phyloP scores from a whole-genome alignment of 2,888 invertebrate species.

The Thecophora atra region DNA sequence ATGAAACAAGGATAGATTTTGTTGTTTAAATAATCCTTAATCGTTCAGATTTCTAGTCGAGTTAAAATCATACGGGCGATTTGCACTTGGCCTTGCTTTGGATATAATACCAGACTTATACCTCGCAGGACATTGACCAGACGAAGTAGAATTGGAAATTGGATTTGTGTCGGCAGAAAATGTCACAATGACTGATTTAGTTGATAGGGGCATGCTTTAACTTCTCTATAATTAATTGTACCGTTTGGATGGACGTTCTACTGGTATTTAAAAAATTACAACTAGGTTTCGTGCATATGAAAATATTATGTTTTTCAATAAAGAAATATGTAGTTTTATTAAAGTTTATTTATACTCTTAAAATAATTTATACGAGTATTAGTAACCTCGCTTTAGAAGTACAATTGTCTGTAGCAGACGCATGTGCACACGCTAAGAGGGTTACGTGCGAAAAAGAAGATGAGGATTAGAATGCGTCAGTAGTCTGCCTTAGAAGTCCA shows the following conservation, averaged over 20 bases:
- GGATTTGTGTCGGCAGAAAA: conserved; percentile 72
- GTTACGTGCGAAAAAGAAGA: too few relatives aligned
- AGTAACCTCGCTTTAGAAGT: too few relatives aligned
- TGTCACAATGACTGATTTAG: conserved; percentile 76
- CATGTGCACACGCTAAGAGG: too few relatives aligned
- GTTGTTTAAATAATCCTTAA: background rate
- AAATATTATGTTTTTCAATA: too few relatives aligned
- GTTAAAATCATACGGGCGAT: conserved; percentile 72
- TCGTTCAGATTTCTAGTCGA: conserved; percentile 72
- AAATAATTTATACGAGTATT: too few relatives aligned
- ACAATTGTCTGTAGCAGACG: too few relatives aligned
- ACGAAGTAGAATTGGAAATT: conserved; percentile 64
- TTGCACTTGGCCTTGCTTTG: conserved; percentile 75
- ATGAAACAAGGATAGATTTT: background rate
- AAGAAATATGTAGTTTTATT: too few relatives aligned
- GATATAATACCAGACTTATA: conserved; percentile 79
- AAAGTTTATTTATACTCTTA: too few relatives aligned
- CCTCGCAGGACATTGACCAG: conserved; percentile 71
- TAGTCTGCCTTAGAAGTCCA: conserved; percentile 65
- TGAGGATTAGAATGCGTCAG: conserved; percentile 44
- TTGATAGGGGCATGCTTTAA: conserved; percentile 71
- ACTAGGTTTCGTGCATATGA: too few relatives aligned
- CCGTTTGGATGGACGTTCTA: too few relatives aligned
- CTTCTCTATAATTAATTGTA: too few relatives aligned
- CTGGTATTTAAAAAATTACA: too few relatives aligned